phyloP scores from a whole-genome alignment of 2,113 vertebrate genomes.

The Gobiocypris rarus region DNA sequence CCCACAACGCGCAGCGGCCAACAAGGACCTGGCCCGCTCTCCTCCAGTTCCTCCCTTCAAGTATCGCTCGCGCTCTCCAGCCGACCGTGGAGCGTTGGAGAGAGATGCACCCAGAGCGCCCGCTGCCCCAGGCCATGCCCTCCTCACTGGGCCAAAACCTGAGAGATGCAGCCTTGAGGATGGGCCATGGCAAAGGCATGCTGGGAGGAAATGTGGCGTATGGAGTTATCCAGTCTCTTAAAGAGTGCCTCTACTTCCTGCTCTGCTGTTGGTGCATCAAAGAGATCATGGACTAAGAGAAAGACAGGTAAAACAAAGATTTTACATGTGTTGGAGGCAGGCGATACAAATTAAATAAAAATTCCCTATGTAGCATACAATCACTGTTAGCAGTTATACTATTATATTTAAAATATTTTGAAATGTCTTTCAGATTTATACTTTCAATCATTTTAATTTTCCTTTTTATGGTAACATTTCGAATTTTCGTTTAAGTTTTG shows the following conservation, averaged over 20 bases:
- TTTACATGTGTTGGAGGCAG: no score
- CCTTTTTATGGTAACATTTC: no score
- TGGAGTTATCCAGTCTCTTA: slow-evolving; percentile 75
- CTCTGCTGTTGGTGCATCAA: slow-evolving; percentile 93
- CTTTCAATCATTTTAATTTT: no score
- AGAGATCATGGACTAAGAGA: slow-evolving; percentile 85
- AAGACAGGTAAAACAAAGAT: neutral
- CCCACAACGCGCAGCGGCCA: slow-evolving; percentile 38
- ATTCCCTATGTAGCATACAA: no score
- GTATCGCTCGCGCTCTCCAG: slow-evolving; percentile 37
- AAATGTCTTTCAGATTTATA: no score
- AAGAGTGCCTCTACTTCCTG: slow-evolving; percentile 82
- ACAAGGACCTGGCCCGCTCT: neutral
- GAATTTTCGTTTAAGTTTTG: no score
- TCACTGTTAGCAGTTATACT: no score
- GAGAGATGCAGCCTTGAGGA: slow-evolving; percentile 65
- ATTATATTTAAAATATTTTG: no score
- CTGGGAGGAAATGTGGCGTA: slow-evolving; percentile 73
- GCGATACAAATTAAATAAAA: no score
- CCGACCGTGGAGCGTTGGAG: neutral
- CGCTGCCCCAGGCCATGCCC: slow-evolving; percentile 66
- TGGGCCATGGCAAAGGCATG: slow-evolving; percentile 65
- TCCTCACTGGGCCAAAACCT: slow-evolving; percentile 64
- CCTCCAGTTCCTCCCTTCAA: slow-evolving; percentile 22
- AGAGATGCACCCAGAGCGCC: slow-evolving; percentile 72